Evolutionary conservation across 2,888 invertebrate species (phyloP), one percentile per base, ranked within the genome.

Genomic region (Harmothoe impar): DNA sequence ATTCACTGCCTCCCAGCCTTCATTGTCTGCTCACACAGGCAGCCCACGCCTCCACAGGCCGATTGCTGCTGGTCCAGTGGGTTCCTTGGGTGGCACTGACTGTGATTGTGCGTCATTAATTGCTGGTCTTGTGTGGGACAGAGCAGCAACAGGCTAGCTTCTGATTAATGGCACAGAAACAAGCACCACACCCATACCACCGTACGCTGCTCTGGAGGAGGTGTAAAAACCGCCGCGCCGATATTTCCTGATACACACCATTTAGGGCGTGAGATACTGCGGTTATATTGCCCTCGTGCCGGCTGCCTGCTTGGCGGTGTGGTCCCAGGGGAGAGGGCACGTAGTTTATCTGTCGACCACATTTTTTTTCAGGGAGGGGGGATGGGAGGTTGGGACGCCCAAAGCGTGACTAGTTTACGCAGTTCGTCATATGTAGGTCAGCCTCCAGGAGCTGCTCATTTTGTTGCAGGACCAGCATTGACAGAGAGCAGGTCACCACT

Each of bases 321-420:
- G 3, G 23, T 62, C 62, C 62, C 62, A 77, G 77, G 29, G 25
- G 77, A 25, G 77, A 77, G 77, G 25, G 17, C 25, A 17, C 29
- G 17, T 54, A 86, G 86, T 86, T 86, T 86, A 86, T 86, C 86
- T 86, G 86, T 86, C 86, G 54, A 23, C 25, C 86, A 86, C 86
- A 86, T 86, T 86, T 86, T 54, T 15, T n/a, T 51, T 43, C n/a
- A n/a, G 10, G 43, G 43, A 43, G 43, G 43, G 10, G 43, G 10
- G 43, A 43, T 43, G 43, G 43, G 43, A 43, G 43, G 35, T 62
- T 17, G 43, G 77, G 81, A 56, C 12, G 52, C 86, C 54, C 54
- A n/a, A 29, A 86, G 54, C 86, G 56, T 86, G 56, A 86, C 86
- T 56, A 25, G 86, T 56, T 86, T 86, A 86, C 86, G 86, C 33